Percentiles rank a stretch among this genome's conserved stretches.
Evolutionary conservation across 2,113 vertebrate species (phyloP).

Genomic region (Salvelinus sp.): DNA sequence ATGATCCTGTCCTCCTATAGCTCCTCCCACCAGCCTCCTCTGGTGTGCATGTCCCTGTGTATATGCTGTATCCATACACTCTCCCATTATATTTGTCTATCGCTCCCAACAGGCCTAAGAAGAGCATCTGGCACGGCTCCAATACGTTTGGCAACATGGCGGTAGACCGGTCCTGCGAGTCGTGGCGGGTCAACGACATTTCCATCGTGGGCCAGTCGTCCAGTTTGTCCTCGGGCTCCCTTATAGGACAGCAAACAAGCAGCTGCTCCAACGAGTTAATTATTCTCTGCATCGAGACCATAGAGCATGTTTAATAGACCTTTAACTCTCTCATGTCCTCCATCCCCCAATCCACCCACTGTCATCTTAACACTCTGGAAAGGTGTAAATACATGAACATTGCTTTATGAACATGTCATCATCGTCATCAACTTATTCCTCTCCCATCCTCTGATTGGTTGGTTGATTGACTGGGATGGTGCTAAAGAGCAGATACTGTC

Average conservation of each 20-base stretch:
- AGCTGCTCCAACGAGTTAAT: constrained; percentile 88
- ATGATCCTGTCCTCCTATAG: too few species aligned
- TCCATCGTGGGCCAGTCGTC: constrained; percentile 87
- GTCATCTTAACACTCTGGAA: constrained; percentile 44
- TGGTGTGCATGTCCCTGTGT: neutral
- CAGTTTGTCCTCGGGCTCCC: constrained; percentile 78
- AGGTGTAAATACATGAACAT: constrained; percentile 76
- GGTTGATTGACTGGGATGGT: constrained; percentile 9
- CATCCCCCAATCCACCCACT: constrained; percentile 19
- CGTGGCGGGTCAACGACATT: constrained; percentile 80
- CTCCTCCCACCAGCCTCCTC: neutral
- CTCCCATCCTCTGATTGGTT: neutral
- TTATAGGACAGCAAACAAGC: constrained; percentile 86
- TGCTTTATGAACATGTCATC: constrained; percentile 16
- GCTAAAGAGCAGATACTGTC: constrained; percentile 3
- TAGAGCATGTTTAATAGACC: constrained; percentile 21
- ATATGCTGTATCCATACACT: neutral
- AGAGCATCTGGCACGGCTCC: constrained; percentile 92
- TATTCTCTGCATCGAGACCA: constrained; percentile 91
- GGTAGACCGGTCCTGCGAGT: constrained; percentile 88
- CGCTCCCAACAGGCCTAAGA: constrained; percentile 82
- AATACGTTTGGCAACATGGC: constrained; percentile 76
- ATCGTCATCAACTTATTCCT: neutral
- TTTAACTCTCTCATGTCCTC: neutral
- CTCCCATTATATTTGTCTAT: neutral